phyloP scores from a whole-genome alignment of 2,113 vertebrate species.

The Anseranas semipalmata region DNA sequence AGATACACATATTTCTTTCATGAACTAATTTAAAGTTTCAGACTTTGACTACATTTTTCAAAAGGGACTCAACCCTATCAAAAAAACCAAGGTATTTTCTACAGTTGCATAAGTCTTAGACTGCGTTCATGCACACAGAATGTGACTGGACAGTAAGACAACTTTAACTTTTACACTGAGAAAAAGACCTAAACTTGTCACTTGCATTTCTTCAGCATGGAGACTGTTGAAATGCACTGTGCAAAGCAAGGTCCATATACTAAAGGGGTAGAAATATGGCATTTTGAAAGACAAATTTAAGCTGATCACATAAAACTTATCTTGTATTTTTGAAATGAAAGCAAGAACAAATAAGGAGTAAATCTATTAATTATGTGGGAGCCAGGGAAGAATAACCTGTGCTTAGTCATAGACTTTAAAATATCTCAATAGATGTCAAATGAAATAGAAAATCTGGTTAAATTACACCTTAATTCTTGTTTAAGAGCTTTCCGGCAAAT shows the following conservation, averaged over 20 bases:
- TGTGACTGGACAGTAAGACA: accelerated
- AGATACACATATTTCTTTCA: not conserved
- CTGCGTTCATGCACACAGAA: not conserved
- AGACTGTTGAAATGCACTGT: not conserved
- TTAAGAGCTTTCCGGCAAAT: not conserved
- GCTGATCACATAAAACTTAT: not conserved
- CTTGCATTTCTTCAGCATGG: not conserved
- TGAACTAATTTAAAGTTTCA: not conserved
- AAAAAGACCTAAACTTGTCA: not conserved
- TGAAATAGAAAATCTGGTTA: not conserved
- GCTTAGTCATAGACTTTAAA: not conserved
- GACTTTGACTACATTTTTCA: not conserved
- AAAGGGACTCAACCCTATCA: not conserved
- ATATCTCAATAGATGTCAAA: not conserved
- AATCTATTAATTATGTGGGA: not conserved
- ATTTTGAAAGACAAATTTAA: not conserved
- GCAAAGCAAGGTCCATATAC: not conserved
- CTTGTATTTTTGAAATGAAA: not conserved
- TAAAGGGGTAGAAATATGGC: not conserved
- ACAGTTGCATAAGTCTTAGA: not conserved
- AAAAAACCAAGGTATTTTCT: not conserved
- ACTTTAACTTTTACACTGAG: not conserved
- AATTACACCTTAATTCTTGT: not conserved
- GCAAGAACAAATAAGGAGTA: not conserved
- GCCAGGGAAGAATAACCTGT: not conserved